A percentile compares a stretch with the other conserved stretches of the same genome.
Evolutionary conservation across 2,888 invertebrate species (phyloP).

Genomic region (Amblyjoppa fuscipennis): DNA sequence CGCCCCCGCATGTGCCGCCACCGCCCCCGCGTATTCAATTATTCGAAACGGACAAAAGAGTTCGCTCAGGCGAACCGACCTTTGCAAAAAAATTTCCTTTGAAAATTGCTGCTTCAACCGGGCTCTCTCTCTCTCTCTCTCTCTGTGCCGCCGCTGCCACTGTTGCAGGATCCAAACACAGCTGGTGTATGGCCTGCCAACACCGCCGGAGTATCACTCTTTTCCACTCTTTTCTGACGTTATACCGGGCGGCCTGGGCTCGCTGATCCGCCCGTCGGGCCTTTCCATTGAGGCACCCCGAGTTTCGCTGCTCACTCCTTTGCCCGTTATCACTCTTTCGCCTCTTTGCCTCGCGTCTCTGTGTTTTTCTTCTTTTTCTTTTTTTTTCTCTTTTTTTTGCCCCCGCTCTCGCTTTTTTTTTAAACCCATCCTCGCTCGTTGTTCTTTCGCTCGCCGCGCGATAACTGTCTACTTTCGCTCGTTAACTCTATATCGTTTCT

Average conservation of each 20-base stretch:
- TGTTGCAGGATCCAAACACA: constrained; percentile 42
- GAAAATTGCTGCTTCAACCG: constrained; percentile 33
- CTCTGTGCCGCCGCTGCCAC: constrained; percentile 19
- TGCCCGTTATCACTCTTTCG: constrained; percentile 43
- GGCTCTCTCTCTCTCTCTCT: background rate
- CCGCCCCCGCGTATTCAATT: constrained; percentile 36
- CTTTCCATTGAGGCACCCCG: constrained; percentile 35
- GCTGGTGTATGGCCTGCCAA: constrained; percentile 26
- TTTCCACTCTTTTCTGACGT: constrained; percentile 40
- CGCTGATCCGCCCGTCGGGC: constrained; percentile 27
- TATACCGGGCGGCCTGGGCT: constrained; percentile 24
- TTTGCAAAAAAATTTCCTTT: constrained; percentile 40
- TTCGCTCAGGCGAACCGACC: constrained; percentile 38
- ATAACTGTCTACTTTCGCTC: constrained; percentile 19
- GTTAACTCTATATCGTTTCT: constrained; percentile 21
- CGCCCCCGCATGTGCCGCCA: constrained; percentile 30
- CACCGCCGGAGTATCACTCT: constrained; percentile 1
- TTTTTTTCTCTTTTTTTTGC: background rate
- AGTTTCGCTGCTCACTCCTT: constrained; percentile 48
- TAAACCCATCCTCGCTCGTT: constrained; percentile 12
- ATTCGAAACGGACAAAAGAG: constrained; percentile 43
- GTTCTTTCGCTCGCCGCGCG: constrained; percentile 15
- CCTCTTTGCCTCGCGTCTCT: constrained; percentile 24
- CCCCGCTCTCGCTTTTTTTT: background rate
- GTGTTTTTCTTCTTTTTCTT: background rate